These are phyloP conservation scores for Drosophila pachea DNA, from an alignment of 1,140 invertebrate species.

Conservation along the genomic window DNA sequence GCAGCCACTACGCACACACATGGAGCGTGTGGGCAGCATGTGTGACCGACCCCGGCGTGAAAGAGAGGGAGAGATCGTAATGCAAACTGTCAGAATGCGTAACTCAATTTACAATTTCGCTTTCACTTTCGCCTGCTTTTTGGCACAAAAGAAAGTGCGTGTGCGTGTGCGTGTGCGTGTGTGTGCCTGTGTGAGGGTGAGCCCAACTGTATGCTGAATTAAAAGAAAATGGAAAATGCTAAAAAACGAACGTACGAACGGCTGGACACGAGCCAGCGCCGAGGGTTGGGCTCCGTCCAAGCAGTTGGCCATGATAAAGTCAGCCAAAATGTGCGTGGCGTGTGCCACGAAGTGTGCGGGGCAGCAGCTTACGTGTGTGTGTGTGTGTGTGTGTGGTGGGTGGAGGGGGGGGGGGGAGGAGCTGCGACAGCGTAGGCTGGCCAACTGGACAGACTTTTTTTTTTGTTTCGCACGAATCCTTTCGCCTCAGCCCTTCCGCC, in stretches of 20 bases:
- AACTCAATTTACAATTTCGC: slow-evolving; percentile 77
- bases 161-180: slow-evolving; percentile 10
- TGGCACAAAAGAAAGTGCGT: slow-evolving; percentile 46
- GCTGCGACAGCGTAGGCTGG: slow-evolving; percentile 44
- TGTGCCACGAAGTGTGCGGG: slow-evolving; percentile 40
- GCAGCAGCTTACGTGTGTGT: background rate
- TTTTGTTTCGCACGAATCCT: slow-evolving; percentile 73
- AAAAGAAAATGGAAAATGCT: slow-evolving; percentile 77
- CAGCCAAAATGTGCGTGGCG: slow-evolving; percentile 72
- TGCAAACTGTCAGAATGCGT: slow-evolving; percentile 77
- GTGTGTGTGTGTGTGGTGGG: background rate
- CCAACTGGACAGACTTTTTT: slow-evolving; percentile 61
- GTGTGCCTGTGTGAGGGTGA: background rate
- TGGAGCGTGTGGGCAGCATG: slow-evolving; percentile 46
- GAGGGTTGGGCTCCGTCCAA: slow-evolving; percentile 46
- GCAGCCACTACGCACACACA: slow-evolving; percentile 39
- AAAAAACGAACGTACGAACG: slow-evolving; percentile 57
- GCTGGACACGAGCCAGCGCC: slow-evolving; percentile 34
- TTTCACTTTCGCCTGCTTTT: slow-evolving; percentile 40
- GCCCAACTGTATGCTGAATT: slow-evolving; percentile 54
- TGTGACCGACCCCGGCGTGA: slow-evolving; percentile 47
- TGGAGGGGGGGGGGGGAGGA: background rate
- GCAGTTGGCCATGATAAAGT: slow-evolving; percentile 60
- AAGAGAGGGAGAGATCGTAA: slow-evolving; percentile 54
- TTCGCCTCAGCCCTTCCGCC: slow-evolving; percentile 43